A percentile compares a stretch with the other conserved stretches of the same genome.
These are phyloP conservation scores for Tenebrosternarchus preto DNA, from an alignment of 2,113 vertebrate genomes.

Conservation along the genomic window DNA sequence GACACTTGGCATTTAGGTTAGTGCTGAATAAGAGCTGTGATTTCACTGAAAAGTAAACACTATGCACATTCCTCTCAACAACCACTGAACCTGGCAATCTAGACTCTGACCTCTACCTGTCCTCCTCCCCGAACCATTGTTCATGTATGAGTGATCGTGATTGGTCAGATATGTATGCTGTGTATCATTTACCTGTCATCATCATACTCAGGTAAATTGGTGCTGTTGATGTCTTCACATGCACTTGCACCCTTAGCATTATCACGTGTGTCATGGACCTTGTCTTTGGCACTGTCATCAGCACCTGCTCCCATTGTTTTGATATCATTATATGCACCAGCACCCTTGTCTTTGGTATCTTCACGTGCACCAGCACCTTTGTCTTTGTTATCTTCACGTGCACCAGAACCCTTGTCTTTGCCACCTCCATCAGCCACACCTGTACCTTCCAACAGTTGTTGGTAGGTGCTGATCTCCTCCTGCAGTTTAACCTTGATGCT, in stretches of 20 bases:
- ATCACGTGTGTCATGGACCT: slow-evolving; percentile 47
- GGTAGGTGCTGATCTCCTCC: slow-evolving; percentile 92
- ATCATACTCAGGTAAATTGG: slow-evolving; percentile 35
- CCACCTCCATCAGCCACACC: slow-evolving; percentile 34
- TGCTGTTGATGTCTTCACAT: slow-evolving; percentile 39
- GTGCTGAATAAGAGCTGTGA: no score
- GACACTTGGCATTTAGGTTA: not conserved
- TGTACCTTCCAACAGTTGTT: slow-evolving; percentile 84
- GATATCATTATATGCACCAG: slow-evolving; percentile 42
- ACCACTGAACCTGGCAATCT: no score
- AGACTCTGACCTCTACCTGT: no score
- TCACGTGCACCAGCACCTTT: slow-evolving; percentile 51
- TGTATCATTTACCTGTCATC: slow-evolving; percentile 1
- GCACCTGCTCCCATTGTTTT: slow-evolving; percentile 48
- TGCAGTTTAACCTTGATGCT: slow-evolving; percentile 91
- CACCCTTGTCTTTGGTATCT: slow-evolving; percentile 26
- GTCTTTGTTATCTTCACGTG: slow-evolving; percentile 33
- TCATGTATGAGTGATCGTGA: no score
- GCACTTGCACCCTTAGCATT: slow-evolving; percentile 17
- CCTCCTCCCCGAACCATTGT: no score
- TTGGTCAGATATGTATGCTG: no score
- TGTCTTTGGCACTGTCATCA: slow-evolving; percentile 35
- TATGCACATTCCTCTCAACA: no score
- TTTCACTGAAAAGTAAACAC: no score
- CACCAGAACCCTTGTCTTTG: slow-evolving; percentile 44